phyloP scores from a whole-genome alignment of 2,888 invertebrate species.

The Ornithoptera priamus region DNA sequence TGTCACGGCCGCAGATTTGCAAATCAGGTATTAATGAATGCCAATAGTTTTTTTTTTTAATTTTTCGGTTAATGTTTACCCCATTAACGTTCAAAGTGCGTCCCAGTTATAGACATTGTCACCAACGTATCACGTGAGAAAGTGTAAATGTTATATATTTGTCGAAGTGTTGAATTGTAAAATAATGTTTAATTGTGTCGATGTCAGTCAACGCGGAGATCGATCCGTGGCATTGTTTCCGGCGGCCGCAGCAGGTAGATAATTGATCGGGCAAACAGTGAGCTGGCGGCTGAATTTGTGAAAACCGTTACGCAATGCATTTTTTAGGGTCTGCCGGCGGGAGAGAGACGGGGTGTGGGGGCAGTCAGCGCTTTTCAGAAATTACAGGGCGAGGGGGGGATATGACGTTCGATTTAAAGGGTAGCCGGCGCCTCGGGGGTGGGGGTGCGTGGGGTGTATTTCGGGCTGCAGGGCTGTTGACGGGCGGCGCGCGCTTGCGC shows the following conservation, averaged over 20 bases:
- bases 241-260: constrained; percentile 57
- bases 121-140: neutral
- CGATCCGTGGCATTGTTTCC: constrained; percentile 1
- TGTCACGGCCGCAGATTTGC: constrained; percentile 46
- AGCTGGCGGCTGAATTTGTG: constrained; percentile 53
- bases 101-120: constrained; percentile 5
- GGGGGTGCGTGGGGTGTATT: constrained; percentile 42
- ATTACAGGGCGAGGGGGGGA: constrained; percentile 70
- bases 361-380: constrained; percentile 77
- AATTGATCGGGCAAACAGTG: constrained; percentile 74
- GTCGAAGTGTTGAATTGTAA: neutral
- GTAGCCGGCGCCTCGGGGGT: constrained; percentile 49
- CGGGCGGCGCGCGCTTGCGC: constrained; percentile 80
- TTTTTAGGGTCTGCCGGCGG: constrained; percentile 74
- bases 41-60: constrained; percentile 34
- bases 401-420: constrained; percentile 80
- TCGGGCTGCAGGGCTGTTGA: constrained; percentile 77
- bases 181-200: neutral
- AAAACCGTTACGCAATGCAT: constrained; percentile 80
- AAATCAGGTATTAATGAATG: constrained; percentile 36
- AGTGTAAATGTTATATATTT: neutral
- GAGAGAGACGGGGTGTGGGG: constrained; percentile 41
- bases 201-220: neutral
- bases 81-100: constrained; percentile 19
- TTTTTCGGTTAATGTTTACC: constrained; percentile 14